These are phyloP conservation scores for Chauna torquata DNA, from an alignment of 2,113 vertebrate genomes.

Conservation along the genomic window DNA sequence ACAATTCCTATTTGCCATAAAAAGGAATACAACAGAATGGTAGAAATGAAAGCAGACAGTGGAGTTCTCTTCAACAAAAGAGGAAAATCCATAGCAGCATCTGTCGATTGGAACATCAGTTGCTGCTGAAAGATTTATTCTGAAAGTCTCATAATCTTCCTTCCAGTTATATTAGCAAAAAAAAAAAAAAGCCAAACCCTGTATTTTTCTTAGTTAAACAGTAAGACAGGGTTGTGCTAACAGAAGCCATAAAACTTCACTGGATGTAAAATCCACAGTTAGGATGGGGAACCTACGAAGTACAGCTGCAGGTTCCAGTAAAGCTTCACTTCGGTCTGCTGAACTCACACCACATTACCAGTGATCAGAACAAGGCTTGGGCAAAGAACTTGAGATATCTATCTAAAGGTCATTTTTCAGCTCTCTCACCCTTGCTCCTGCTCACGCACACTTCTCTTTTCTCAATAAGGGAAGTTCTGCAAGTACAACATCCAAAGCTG, in stretches of 20 bases:
- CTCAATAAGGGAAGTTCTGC: neutral
- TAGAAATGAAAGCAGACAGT: conserved; percentile 38
- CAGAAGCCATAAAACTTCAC: neutral
- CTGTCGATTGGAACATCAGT: conserved; percentile 64
- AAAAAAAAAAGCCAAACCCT: neutral
- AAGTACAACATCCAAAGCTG: neutral
- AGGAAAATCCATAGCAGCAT: conserved; percentile 40
- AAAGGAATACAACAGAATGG: neutral
- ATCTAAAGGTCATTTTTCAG: neutral
- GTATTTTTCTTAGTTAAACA: neutral
- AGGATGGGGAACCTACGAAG: neutral
- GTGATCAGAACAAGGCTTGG: neutral
- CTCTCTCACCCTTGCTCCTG: neutral
- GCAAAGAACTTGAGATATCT: neutral
- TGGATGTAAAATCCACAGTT: neutral
- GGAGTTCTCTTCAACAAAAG: conserved; percentile 50
- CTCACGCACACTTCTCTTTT: neutral
- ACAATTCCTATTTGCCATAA: neutral
- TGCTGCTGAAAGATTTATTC: conserved; percentile 48
- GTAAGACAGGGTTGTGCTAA: neutral
- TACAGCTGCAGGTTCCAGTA: neutral
- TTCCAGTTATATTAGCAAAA: neutral
- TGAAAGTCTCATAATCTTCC: conserved; percentile 32
- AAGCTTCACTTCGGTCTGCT: neutral
- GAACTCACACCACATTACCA: neutral